Evolutionary conservation across 2,113 vertebrate species (phyloP).

Genomic region (Fulica atra): DNA sequence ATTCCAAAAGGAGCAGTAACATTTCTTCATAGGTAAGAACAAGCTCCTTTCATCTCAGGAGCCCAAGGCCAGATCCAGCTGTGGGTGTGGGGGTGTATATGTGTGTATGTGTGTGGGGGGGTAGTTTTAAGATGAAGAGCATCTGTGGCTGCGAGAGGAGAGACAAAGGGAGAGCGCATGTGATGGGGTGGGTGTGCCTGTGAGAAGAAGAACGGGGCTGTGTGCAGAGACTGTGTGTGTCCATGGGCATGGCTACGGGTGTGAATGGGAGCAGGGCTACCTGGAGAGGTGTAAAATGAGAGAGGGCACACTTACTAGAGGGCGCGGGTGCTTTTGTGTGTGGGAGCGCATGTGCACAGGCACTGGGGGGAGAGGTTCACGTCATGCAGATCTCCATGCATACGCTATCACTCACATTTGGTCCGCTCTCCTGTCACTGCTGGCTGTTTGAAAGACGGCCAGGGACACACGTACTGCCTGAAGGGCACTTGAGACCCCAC

Average conservation of each 20-base stretch:
- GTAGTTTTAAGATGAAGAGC: neutral
- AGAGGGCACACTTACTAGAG: neutral
- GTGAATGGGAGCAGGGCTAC: neutral
- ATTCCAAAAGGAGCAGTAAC: neutral
- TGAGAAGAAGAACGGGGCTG: neutral
- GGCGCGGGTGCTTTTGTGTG: neutral
- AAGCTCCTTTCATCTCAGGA: neutral
- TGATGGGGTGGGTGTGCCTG: constrained; percentile 11
- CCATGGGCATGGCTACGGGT: neutral
- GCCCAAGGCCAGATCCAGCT: neutral
- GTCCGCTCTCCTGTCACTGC: neutral
- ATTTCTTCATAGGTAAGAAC: neutral
- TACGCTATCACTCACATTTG: neutral
- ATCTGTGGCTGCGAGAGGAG: neutral
- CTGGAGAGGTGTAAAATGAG: neutral
- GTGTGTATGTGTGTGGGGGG: too few relatives aligned
- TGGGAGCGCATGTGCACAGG: neutral
- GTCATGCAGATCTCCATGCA: neutral
- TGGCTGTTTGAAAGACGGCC: neutral
- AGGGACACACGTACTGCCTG: neutral
- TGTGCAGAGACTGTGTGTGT: neutral
- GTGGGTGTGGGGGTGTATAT: too few relatives aligned
- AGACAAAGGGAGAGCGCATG: constrained; percentile 48
- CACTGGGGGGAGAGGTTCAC: neutral
- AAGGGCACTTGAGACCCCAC: neutral